Evolutionary conservation across 2,797 vertebrate species (phyloP).

Genomic region (Manis crassicaudata): DNA sequence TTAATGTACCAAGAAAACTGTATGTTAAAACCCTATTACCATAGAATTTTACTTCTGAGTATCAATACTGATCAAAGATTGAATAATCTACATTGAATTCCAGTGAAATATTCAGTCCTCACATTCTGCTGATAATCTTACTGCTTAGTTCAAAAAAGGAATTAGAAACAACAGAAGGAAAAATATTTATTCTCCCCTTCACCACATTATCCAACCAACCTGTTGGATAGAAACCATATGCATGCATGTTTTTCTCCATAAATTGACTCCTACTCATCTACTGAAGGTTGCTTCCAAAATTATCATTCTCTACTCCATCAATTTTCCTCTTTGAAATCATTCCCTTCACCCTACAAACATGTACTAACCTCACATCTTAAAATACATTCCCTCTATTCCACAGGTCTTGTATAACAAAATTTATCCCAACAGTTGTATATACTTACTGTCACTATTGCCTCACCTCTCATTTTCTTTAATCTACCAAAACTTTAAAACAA

Average conservation of each 20-base stretch:
- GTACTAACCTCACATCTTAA: constrained; percentile 11
- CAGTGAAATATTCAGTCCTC: background rate
- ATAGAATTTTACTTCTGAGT: background rate
- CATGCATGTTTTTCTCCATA: background rate
- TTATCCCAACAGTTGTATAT: background rate
- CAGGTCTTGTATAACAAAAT: background rate
- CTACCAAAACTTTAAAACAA: constrained; percentile 29
- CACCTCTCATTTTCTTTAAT: background rate
- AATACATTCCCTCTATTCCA: background rate
- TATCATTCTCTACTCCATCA: background rate
- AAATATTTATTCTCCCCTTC: background rate
- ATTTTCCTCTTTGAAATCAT: constrained; percentile 14
- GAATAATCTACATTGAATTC: background rate
- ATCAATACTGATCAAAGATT: background rate
- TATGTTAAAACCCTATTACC: background rate
- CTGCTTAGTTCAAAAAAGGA: background rate
- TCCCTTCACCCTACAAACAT: background rate
- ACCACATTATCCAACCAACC: background rate
- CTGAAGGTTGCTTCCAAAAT: constrained; percentile 2
- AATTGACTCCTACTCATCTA: background rate
- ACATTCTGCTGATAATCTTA: background rate
- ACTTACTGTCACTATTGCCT: background rate
- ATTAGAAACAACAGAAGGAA: constrained; percentile 27
- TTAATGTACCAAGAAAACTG: background rate
- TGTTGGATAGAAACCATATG: background rate